These are phyloP conservation scores for Lemur catta DNA, from an alignment of 2,797 vertebrate genomes.

Conservation along the genomic window DNA sequence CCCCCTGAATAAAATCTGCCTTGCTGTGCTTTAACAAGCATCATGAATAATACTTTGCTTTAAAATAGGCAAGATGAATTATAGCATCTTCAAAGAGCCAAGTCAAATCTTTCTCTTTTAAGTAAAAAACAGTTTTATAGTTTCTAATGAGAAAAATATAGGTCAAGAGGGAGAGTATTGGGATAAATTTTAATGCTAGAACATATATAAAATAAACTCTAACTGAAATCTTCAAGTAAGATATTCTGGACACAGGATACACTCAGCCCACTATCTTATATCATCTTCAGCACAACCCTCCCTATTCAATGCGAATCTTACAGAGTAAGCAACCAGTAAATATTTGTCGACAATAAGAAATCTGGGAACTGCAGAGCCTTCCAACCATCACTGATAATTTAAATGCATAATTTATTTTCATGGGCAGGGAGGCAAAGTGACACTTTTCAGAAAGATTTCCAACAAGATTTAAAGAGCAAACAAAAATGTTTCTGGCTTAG, in stretches of 20 bases:
- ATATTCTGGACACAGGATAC: neutral
- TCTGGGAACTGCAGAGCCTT: neutral
- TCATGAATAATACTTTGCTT: neutral
- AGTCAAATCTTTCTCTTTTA: neutral
- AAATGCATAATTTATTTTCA: conserved; percentile 26
- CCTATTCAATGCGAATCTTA: neutral
- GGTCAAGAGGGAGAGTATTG: neutral
- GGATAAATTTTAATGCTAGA: neutral
- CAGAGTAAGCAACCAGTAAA: neutral
- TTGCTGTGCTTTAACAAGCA: neutral
- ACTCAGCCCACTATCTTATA: neutral
- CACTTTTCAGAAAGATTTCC: conserved; percentile 8
- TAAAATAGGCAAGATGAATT: neutral
- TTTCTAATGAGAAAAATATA: neutral
- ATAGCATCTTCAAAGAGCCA: neutral
- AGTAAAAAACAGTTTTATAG: neutral
- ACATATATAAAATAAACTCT: neutral
- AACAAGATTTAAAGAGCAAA: conserved; percentile 1
- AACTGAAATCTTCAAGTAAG: neutral
- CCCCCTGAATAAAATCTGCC: neutral
- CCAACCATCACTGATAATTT: neutral
- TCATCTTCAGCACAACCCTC: neutral
- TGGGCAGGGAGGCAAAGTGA: neutral
- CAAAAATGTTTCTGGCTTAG: neutral
- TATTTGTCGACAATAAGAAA: conserved; percentile 16